Base-by-base conservation (phyloP, 1,140 invertebrate genomes). In the Elymnias hypermnestra region DNA sequence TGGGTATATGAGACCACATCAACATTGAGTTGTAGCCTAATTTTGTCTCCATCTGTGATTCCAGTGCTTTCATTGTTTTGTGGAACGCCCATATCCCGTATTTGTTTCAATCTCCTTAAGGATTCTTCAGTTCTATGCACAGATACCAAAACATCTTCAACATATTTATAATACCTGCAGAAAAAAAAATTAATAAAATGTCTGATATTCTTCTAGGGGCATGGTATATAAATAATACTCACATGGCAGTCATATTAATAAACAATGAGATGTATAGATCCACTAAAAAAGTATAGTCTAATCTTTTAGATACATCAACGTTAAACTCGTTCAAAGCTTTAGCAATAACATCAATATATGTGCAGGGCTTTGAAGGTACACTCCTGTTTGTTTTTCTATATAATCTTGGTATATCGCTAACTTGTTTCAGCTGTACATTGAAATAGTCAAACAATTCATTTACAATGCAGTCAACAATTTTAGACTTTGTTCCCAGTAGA, bases 121-220 rank as follows among this genome's bases (percentile, higher is more conserved):
- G 95, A 97, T 70, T 98, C 96, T 76, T 98, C 97, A 56, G 97
- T 98, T 87, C 95, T 96, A 75, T 95, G 95, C 0, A 98, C 96
- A 2, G 96, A 97, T 22, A 92, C 95, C 39, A 98, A 85, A 2
- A 98, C 95, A 83, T 98, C 95, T 48, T 89, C 89, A 7, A 97
- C 95, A 50, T 92, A 90, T 52, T 87, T 89, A 54, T 89, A 91
- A 87, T 96, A 98, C 53, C 95, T 97, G 67, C 46, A 88, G 89
- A 43, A 46, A 46, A 33, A 12, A 5, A 15, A 28, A 33, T 22
- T 3, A 25, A 22, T 6, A 1, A 22, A 22, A 22, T 22, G 8
- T 22, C 2, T 22, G 21, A 1, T 22, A 6, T 22, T 6, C 21
- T 0, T 22, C 8, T 6, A 5, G 8, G 5, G 2, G 21, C 0